Conservation (phyloP, 1,140 invertebrate genomes). For the Lysiphlebus fabarum region DNA sequence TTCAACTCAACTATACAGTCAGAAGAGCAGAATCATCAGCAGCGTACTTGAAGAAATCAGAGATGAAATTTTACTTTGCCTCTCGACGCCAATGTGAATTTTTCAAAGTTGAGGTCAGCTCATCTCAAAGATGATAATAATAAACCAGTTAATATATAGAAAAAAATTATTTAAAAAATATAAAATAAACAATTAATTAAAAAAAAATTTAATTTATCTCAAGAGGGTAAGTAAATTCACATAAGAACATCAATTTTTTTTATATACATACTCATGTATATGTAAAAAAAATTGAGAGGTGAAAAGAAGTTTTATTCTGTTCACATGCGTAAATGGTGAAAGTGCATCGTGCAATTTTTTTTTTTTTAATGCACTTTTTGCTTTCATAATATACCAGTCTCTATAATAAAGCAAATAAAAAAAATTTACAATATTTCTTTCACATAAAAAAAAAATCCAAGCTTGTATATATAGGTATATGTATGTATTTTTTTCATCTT, state of each 20-base stretch:
- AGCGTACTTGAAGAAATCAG: constrained; percentile 29
- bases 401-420: constrained; percentile 8
- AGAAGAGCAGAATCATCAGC: constrained; percentile 13
- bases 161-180: no score
- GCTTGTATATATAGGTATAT: no score
- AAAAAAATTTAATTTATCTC: constrained; percentile 2
- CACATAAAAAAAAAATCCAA: no score
- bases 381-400: no score
- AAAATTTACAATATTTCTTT: no score
- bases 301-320: constrained; percentile 21
- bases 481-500: no score
- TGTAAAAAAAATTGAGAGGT: constrained; percentile 1
- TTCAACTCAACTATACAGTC: constrained; percentile 15
- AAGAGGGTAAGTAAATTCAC: constrained; percentile 6
- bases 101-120: constrained; percentile 18
- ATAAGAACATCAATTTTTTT: background rate
- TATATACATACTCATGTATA: constrained; percentile 9
- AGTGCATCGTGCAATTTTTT: constrained; percentile 20
- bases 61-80: constrained; percentile 22
- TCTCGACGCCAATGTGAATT: constrained; percentile 15
- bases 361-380: background rate
- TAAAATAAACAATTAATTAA: background rate
- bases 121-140: background rate
- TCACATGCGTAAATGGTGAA: constrained; percentile 25
- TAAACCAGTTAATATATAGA: background rate